Evolutionary conservation across 2,888 invertebrate genomes (phyloP), one percentile per base, ranked within the genome.

Genomic region (Cylloceria caligata): DNA sequence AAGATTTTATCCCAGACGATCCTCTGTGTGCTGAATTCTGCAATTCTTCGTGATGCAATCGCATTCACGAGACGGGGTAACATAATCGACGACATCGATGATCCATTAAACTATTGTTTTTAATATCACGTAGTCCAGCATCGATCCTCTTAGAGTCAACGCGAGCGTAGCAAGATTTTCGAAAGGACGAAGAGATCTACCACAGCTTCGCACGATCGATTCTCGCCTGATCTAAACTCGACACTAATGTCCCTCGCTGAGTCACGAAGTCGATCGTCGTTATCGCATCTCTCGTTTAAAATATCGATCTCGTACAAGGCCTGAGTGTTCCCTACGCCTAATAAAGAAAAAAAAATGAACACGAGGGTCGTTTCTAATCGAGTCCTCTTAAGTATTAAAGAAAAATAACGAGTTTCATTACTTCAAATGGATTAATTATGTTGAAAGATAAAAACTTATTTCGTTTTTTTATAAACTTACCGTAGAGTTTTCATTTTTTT

Each of bases 191-290:
- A 9, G 19, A 24, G 42, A 67, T 65, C 11, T 55, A 49, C 9
- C 45, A 21, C 7, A 42, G 21, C 49, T 11, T 19, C 21, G 68
- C 71, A 73, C 73, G 68, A 78, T 62, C 68, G 42, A 42, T 42
- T n/a, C 71, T 62, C 49, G 16, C 30, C 52, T 21, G 30, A 65
- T 81, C 64, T 27, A 60, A 62, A 9, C 77, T 55, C 68, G 62
- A 78, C 39, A 57, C 64, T 69, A 73, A 74, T 74, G 77, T 77
- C 74, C 77, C 27, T 55, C 36, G 68, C 30, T 73, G 69, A 74
- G 69, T 81, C 77, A 78, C 81, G 77, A 81, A 77, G 65, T 81
- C 69, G 73, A 81, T 74, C 64, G 67, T 21, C 62, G 77, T 77
- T 81, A 81, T 81, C 81, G 77, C 64, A 73, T 67, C 52, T 39